Conservation (phyloP, 2,797 vertebrate genomes). For the Prunella strophiata region DNA sequence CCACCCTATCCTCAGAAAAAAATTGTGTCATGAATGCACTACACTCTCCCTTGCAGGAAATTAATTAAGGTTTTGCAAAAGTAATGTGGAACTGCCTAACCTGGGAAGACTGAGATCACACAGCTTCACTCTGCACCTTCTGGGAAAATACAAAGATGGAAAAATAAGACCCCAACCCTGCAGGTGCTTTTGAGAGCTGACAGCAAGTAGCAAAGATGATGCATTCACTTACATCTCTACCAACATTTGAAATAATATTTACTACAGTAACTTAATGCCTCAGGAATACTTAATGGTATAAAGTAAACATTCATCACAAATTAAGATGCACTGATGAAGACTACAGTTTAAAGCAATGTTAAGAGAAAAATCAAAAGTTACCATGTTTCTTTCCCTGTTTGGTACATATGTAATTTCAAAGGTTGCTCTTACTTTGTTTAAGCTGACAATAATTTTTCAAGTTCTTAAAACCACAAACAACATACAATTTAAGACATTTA, state of each 20-base stretch:
- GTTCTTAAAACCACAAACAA: not conserved
- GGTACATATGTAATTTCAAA: not conserved
- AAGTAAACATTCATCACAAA: conserved; percentile 41
- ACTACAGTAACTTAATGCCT: not conserved
- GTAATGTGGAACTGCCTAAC: not conserved
- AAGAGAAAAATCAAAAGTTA: not conserved
- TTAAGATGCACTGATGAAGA: not conserved
- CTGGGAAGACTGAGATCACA: not conserved
- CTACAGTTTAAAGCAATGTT: not conserved
- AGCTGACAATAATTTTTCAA: not conserved
- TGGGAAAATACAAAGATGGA: not conserved
- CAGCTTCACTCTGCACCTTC: not conserved
- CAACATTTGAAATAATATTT: conserved; percentile 20
- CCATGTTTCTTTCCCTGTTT: not conserved
- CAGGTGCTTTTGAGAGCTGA: not conserved
- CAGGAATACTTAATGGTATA: conserved; percentile 7
- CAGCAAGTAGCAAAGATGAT: not conserved
- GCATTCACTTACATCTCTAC: not conserved
- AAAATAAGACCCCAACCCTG: not conserved
- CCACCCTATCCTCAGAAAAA: not conserved
- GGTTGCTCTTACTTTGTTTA: not conserved
- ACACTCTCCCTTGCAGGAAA: not conserved
- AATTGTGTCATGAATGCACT: not conserved
- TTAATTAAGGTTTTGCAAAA: not conserved
- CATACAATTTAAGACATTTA: not conserved